Base-by-base conservation (phyloP, 1,140 invertebrate species). In the Solenopsis invicta region DNA sequence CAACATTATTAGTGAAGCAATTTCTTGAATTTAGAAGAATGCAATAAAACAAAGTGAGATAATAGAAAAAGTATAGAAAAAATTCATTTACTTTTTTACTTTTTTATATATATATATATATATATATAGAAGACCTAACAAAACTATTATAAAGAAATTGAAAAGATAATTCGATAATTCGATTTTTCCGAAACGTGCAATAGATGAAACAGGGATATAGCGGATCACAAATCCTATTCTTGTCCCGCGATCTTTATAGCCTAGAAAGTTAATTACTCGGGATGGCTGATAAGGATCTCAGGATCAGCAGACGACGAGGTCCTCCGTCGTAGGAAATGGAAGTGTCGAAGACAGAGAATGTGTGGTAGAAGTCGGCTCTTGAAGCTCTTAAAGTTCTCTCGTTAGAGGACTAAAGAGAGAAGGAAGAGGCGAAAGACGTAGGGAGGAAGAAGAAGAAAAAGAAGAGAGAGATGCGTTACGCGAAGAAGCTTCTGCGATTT, bases 231-330 rank as follows among this genome's bases (percentile, higher is more conserved):
- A 84, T 84, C 82, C 61, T 45, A 67, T 54, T 21, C 45, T 66
- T 66, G 71, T 77, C 66, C 29, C 74, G 34, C 21, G 82, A 90
- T 81, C 89, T 89, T 89, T 90, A 86, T 90, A 87, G 86, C 85
- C 67, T 69, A 69, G 88, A 89, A 90, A 90, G 88, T 90, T 90
- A 90, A 90, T 90, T 90, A 90, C 89, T 89, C 85, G 67, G 24
- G 85, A 78, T 72, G 75, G 59, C 77, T 66, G 89, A 90, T 90
- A 89, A 75, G 88, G 76, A 90, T 90, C 88, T 56, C 64, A 52
- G 85, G 29, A 67, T 64, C 66, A 21, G 18, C 61, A 37, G n/a
- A 59, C 56, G 41, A 56, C 54, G 62, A 69, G 50, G 29, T 29
- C 21, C 37, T 67, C 56, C 54, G 24, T 64, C 82, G 59, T 85